Conservation (phyloP, 2,113 vertebrate species). For the Ptychochromis oligacanthus region DNA sequence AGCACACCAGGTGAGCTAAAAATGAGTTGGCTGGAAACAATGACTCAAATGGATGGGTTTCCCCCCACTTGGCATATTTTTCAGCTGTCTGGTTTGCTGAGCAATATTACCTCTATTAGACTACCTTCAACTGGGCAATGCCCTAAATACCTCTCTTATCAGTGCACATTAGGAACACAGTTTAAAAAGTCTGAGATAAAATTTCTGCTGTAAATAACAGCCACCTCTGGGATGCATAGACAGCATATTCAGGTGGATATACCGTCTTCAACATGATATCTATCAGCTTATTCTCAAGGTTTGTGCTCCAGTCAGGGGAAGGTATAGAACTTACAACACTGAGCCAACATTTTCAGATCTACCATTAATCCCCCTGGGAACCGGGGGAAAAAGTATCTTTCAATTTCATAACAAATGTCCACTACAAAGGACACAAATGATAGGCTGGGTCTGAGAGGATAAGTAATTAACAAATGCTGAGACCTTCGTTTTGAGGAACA, state of each 20-base stretch:
- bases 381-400: no score
- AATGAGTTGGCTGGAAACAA: slow-evolving; percentile 13
- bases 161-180: not conserved
- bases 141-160: not conserved
- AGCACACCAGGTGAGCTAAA: slow-evolving; percentile 29
- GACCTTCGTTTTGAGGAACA: not conserved
- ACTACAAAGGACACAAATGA: no score
- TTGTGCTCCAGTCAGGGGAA: not conserved
- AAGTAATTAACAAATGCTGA: not conserved
- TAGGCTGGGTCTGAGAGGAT: no score
- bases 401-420: no score
- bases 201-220: not conserved
- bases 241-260: not conserved
- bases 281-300: not conserved
- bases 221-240: not conserved
- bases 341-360: not conserved
- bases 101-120: not conserved
- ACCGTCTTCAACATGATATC: not conserved
- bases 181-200: not conserved
- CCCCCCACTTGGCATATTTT: slow-evolving; percentile 21
- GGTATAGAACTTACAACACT: not conserved
- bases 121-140: not conserved
- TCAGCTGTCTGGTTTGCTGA: slow-evolving; percentile 33
- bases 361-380: no score
- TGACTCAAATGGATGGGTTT: slow-evolving; percentile 37